Percentiles rank a stretch among this genome's conserved stretches.
Conservation (phyloP, 2,113 vertebrate genomes). For the Podilymbus podiceps region DNA sequence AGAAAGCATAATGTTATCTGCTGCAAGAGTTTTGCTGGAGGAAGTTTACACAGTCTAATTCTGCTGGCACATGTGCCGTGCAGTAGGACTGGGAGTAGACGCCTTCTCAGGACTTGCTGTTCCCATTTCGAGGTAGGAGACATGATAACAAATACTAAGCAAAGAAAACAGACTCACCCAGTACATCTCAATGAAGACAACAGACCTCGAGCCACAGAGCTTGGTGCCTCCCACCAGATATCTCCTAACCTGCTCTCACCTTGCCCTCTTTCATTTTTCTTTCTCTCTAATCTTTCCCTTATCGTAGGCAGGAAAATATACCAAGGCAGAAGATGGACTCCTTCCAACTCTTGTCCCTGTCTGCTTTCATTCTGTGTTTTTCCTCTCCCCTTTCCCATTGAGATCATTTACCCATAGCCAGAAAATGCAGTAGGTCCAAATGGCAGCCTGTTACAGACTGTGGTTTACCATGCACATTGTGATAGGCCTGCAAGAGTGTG, state of each 20-base stretch:
- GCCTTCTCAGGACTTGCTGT: neutral
- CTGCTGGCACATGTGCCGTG: neutral
- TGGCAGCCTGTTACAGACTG: neutral
- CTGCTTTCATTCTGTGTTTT: neutral
- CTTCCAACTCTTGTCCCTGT: neutral
- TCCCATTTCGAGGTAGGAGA: neutral
- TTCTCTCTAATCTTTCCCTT: neutral
- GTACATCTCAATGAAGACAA: neutral
- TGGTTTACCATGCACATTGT: neutral
- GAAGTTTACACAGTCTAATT: neutral
- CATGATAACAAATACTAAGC: neutral
- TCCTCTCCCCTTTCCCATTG: neutral
- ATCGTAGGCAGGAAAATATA: neutral
- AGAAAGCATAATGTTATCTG: neutral
- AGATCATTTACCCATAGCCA: neutral
- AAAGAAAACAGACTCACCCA: neutral
- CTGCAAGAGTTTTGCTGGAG: neutral
- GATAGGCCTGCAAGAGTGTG: neutral
- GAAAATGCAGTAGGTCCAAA: neutral
- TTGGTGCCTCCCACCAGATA: neutral
- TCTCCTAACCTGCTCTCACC: neutral
- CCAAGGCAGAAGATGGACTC: neutral
- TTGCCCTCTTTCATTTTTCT: neutral
- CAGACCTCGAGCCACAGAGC: neutral
- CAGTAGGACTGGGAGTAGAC: neutral